These are phyloP conservation scores for Mola mola DNA, from an alignment of 2,113 vertebrate species.

Conservation along the genomic window DNA sequence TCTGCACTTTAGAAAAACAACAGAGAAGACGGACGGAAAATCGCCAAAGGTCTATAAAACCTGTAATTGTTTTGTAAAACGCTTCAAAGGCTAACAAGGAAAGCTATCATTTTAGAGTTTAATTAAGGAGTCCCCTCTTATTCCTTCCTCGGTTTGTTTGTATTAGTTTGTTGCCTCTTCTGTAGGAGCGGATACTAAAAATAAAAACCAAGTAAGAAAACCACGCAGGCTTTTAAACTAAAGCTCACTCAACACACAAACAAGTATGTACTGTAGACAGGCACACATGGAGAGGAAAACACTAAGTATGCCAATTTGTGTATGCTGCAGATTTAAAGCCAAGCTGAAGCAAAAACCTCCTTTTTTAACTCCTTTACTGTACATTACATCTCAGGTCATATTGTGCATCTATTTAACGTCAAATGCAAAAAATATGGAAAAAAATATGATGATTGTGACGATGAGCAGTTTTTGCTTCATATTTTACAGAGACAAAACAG, in stretches of 20 bases:
- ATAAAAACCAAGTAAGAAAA: slow-evolving; percentile 20
- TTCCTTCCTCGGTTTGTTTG: slow-evolving; percentile 7
- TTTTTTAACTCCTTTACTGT: too few relatives aligned
- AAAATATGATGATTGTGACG: too few relatives aligned
- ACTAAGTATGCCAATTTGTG: too few relatives aligned
- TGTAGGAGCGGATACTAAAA: slow-evolving; percentile 1
- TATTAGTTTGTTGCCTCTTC: background rate
- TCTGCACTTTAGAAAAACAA: too few relatives aligned
- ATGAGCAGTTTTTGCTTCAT: too few relatives aligned
- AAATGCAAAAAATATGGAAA: too few relatives aligned
- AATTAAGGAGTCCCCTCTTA: background rate
- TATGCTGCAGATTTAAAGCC: too few relatives aligned
- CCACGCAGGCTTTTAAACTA: slow-evolving; percentile 15
- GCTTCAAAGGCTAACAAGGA: slow-evolving; percentile 25
- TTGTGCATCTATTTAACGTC: too few relatives aligned
- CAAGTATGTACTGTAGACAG: slow-evolving; percentile 6
- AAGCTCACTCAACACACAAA: slow-evolving; percentile 16
- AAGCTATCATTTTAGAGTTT: slow-evolving; percentile 8
- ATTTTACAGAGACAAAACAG: too few relatives aligned
- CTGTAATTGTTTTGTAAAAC: slow-evolving; percentile 12
- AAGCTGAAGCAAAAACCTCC: too few relatives aligned
- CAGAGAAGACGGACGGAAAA: too few relatives aligned
- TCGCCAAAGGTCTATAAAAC: slow-evolving; percentile 7
- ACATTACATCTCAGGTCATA: too few relatives aligned
- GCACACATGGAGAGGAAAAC: slow-evolving; percentile 22